phyloP scores from a whole-genome alignment of 2,888 invertebrate genomes.

The Phalangium opilio region DNA sequence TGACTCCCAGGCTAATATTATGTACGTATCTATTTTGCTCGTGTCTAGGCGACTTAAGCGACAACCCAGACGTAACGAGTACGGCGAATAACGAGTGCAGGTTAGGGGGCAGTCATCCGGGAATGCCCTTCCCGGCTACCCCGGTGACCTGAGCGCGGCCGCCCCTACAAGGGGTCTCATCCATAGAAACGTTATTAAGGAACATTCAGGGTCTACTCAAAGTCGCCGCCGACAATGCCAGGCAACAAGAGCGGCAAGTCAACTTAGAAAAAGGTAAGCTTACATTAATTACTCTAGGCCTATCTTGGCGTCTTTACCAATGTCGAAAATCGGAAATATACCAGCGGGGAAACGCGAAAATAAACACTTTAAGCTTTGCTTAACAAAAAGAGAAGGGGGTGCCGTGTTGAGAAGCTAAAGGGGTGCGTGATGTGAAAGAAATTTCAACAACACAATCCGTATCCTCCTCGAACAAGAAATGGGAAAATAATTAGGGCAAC shows the following conservation, averaged over 20 bases:
- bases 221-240: conserved; percentile 92
- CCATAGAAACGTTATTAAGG: conserved; percentile 80
- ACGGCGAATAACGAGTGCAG: conserved; percentile 15
- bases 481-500: no score
- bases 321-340: no score
- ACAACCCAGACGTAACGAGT: conserved; percentile 16
- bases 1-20: no score
- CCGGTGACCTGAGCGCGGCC: conserved; percentile 6
- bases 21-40: no score
- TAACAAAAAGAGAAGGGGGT: no score
- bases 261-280: conserved; percentile 85
- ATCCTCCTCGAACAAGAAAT: no score
- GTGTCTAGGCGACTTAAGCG: conserved; percentile 12
- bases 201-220: conserved; percentile 92
- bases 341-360: no score
- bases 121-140: conserved; percentile 4
- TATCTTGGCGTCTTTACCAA: no score
- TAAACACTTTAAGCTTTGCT: no score
- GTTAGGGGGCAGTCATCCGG: conserved; percentile 6
- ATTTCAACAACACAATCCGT: no score
- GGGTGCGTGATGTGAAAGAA: no score
- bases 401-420: no score
- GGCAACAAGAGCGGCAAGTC: conserved; percentile 88
- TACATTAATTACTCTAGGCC: background rate
- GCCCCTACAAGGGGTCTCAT: conserved; percentile 28